Base-by-base conservation (phyloP, 1,140 invertebrate genomes). In the Cryptotermes secundus region DNA sequence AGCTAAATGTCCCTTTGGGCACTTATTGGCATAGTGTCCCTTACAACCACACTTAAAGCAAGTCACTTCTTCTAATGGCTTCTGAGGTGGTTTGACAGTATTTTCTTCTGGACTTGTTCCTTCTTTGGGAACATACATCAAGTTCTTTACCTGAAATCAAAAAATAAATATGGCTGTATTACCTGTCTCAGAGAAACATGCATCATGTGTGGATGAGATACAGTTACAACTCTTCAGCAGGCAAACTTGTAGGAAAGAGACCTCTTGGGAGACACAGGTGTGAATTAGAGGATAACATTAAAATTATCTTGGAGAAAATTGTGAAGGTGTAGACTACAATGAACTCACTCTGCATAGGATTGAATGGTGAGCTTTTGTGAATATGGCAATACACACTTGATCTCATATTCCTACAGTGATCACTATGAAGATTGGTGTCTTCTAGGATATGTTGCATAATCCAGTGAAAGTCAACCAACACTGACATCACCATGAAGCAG, bases 11-110 rank as follows among this genome's bases (percentile, higher is more conserved):
- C 98, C 97, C 89, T 99, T 99, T 0, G 97, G 96, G 91, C 99
- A 99, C 89, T 98, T 97, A 89, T 99, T 99, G 1, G 99, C 99
- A 90, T 99, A 99, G 91, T 99, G 99, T 26, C 99, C 99, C 90
- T 99, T 99, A 79, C 97, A 96, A 14, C 98, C 98, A 91, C 99
- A 99, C 92, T 99, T 99, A 88, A 96, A 99, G 90, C 97, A 99
- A 0, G 97, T 98, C 19, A 99, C 97, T 91, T 98, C 96, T 90
- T 98, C 97, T 16, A 99, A 89, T 10, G 97, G 96, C 88, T 96
- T 96, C 38, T 94, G 92, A 4, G 92, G 92, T 80, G 89, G 87
- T 84, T 90, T 89, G 38, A 31, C 35, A 42, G 49, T 35, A 24
- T 35, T 79, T 36, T 80, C 79, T 24, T 84, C 83, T 36, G 42